Percentiles rank a stretch among this genome's conserved stretches.
phyloP scores from a whole-genome alignment of 2,888 invertebrate species.

The Bursaphelenchus okinawaensis region DNA sequence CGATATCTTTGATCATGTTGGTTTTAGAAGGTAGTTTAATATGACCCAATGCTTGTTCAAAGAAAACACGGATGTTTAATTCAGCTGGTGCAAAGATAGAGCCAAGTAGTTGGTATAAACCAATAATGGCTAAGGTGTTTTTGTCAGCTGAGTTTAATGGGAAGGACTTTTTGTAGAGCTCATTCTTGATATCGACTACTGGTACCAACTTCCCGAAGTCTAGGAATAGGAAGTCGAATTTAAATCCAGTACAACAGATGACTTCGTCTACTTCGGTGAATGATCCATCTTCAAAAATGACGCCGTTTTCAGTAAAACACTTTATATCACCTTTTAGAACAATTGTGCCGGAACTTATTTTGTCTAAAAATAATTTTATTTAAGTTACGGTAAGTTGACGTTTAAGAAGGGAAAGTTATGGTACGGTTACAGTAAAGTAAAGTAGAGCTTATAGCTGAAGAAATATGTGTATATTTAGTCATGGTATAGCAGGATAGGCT shows the following conservation, averaged over 20 bases:
- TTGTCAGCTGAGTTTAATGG: constrained; percentile 35
- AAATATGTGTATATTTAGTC: too few species aligned
- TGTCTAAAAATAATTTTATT: constrained; percentile 51
- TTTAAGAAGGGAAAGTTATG: too few species aligned
- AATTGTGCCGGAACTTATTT: constrained; percentile 54
- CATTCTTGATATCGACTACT: constrained; percentile 35
- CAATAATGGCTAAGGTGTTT: constrained; percentile 60
- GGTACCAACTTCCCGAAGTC: constrained; percentile 42
- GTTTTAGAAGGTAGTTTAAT: constrained; percentile 53
- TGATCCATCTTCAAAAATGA: constrained; percentile 39
- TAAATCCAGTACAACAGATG: constrained; percentile 60
- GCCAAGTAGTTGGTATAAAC: constrained; percentile 27
- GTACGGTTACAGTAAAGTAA: too few species aligned
- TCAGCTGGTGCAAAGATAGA: constrained; percentile 61
- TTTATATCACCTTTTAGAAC: constrained; percentile 33
- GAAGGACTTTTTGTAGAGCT: constrained; percentile 58
- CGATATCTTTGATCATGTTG: constrained; percentile 58
- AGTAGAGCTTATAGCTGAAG: too few species aligned
- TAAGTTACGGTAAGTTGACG: not conserved
- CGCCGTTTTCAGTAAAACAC: constrained; percentile 33
- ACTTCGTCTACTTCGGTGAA: constrained; percentile 35
- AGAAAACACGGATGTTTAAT: constrained; percentile 61
- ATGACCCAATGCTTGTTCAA: constrained; percentile 51
- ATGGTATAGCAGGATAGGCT: too few species aligned
- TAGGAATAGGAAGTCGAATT: constrained; percentile 58